Base-by-base conservation (phyloP, 2,888 invertebrate genomes). In the Theodoxus fluviatilis region DNA sequence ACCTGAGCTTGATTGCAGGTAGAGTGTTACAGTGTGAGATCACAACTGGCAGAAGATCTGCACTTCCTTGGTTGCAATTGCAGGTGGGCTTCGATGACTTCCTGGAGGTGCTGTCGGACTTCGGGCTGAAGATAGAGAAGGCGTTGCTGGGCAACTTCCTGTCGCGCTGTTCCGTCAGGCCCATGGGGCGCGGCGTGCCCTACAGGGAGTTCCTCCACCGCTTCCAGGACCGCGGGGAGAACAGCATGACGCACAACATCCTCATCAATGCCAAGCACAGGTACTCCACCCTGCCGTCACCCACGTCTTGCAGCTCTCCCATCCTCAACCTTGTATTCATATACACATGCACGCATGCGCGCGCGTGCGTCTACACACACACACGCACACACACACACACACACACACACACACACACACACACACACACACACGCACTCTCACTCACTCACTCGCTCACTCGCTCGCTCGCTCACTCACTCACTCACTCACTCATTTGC, bases 171-270 rank as follows among this genome's bases (percentile, higher is more conserved):
- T 77, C 79, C n/a, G 78, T 87, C 6, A 74, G 79, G 59, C 79
- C 80, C 31, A 75, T 77, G 63, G 77, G 80, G 9, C 79, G 80
- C 31, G 82, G 83, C 1, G 80, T 86, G 9, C 85, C 85, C 0
- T 87, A 87, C 78, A 74, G 81, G 59, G 86, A 86, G 68, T 87
- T 87, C 78, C 79, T 87, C n/a, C 83, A 85, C 74, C 75, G 84
- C 47, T 87, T 87, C 82, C 86, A 86, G 80, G 86, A 87, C 75
- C 76, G 87, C 40, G 83, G 85, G 33, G 87, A 87, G 70, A 76
- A 75, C 6, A 86, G 87, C 43, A 85, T 87, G 83, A 79, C 85
- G 4, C 86, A 86, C 74, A 81, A 81, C 43, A 81, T 86, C 33
- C 78, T 87, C 57, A 82, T 83, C 15, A 80, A 86, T 75, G 79